These are phyloP conservation scores for Eupithecia subumbrata DNA, from an alignment of 2,888 invertebrate genomes.

Conservation along the genomic window DNA sequence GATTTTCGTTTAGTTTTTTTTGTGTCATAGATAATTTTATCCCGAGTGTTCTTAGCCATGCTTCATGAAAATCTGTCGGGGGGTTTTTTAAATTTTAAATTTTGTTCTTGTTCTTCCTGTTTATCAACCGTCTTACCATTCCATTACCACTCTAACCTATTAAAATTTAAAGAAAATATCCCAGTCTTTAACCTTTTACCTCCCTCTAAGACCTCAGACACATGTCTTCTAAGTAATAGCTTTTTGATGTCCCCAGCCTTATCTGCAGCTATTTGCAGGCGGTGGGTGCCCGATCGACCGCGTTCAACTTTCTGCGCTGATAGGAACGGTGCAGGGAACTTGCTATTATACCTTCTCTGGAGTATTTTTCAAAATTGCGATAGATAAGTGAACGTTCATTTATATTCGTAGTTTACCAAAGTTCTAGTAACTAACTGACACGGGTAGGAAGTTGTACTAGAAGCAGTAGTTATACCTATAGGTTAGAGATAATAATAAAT, in stretches of 20 bases:
- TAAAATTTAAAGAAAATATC: neutral
- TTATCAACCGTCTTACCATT: too few relatives aligned
- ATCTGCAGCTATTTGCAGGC: slow-evolving; percentile 5
- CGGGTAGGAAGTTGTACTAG: too few relatives aligned
- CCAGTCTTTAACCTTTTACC: neutral
- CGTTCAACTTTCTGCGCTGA: slow-evolving; percentile 2
- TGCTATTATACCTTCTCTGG: neutral
- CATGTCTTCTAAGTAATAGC: slow-evolving; percentile 12
- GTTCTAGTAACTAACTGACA: neutral
- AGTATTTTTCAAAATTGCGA: neutral
- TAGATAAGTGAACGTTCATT: neutral
- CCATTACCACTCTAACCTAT: too few relatives aligned
- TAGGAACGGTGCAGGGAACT: neutral
- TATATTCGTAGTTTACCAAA: neutral
- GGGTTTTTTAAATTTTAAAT: too few relatives aligned
- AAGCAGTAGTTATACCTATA: too few relatives aligned
- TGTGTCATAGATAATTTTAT: too few relatives aligned
- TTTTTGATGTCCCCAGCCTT: slow-evolving; percentile 19
- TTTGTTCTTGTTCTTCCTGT: too few relatives aligned
- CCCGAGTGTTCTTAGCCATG: too few relatives aligned
- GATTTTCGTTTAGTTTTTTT: too few relatives aligned
- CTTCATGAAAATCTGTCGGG: too few relatives aligned
- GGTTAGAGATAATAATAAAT: too few relatives aligned
- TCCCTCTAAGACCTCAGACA: neutral
- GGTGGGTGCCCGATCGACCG: neutral